These are phyloP conservation scores for Salvelinus fontinalis DNA, from an alignment of 2,113 vertebrate species.

Conservation along the genomic window DNA sequence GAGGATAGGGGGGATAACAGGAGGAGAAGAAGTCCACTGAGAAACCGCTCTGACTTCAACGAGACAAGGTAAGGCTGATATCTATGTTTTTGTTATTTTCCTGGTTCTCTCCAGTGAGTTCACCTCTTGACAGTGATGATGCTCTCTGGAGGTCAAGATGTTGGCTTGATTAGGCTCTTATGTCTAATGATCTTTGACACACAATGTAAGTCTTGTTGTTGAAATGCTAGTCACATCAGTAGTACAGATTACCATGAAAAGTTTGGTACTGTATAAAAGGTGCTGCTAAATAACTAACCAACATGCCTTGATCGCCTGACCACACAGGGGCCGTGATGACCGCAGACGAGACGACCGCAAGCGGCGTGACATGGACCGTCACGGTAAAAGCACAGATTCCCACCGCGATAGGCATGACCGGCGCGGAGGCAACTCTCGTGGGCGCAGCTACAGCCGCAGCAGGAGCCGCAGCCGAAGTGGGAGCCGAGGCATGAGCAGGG, in stretches of 20 bases:
- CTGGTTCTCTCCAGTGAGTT: too few species aligned
- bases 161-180: too few species aligned
- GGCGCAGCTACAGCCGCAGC: constrained; percentile 76
- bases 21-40: constrained; percentile 93
- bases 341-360: constrained; percentile 94
- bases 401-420: constrained; percentile 88
- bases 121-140: too few species aligned
- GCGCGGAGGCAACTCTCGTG: constrained; percentile 66
- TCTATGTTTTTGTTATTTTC: neutral
- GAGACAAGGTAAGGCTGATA: constrained; percentile 83
- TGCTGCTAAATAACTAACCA: neutral
- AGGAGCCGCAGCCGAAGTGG: constrained; percentile 81
- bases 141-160: too few species aligned
- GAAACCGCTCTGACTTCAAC: constrained; percentile 84
- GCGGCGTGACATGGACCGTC: constrained; percentile 88
- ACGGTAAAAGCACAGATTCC: constrained; percentile 83
- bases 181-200: too few species aligned
- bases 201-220: too few species aligned
- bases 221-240: too few species aligned
- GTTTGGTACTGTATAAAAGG: neutral
- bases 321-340: constrained; percentile 83
- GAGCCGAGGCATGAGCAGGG: constrained; percentile 73
- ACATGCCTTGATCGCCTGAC: neutral
- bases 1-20: constrained; percentile 88
- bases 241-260: too few species aligned